Evolutionary conservation across 1,140 invertebrate genomes (phyloP).

Genomic region (Euwallacea fornicatus): DNA sequence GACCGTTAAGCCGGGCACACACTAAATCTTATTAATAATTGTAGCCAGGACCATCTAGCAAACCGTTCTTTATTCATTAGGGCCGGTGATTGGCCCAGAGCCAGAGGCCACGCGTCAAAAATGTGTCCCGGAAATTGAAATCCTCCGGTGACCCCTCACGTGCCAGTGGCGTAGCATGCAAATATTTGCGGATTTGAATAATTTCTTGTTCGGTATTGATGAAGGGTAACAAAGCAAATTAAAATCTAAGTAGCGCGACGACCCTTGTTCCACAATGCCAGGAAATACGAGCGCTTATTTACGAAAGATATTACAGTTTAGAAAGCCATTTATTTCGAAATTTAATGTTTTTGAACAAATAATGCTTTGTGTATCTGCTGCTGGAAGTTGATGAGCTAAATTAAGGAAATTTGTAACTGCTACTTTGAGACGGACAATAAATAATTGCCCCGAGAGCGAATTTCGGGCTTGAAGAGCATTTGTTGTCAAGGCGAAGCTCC

Average conservation of each 20-base stretch:
- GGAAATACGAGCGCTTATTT: not conserved
- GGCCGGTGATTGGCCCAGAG: constrained; percentile 32
- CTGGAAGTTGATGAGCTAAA: constrained; percentile 14
- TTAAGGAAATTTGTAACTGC: constrained; percentile 19
- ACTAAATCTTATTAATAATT: constrained; percentile 38
- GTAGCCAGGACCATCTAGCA: constrained; percentile 14
- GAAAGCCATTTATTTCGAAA: constrained; percentile 18
- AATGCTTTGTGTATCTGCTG: constrained; percentile 10
- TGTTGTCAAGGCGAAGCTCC: not conserved
- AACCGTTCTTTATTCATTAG: constrained; percentile 37
- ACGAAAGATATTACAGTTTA: constrained; percentile 9
- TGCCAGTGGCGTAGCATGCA: not conserved
- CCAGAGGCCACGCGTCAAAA: constrained; percentile 25
- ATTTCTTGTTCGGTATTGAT: not conserved
- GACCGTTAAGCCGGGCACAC: constrained; percentile 34
- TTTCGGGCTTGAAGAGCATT: not conserved
- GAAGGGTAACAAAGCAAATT: too few relatives aligned
- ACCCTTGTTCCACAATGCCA: not conserved
- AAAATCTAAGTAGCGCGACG: too few relatives aligned
- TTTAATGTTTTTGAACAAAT: constrained; percentile 20
- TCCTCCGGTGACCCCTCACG: not conserved
- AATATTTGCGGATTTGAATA: not conserved
- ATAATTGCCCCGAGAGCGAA: not conserved
- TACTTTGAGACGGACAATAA: constrained; percentile 17
- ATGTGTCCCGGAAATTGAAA: constrained; percentile 29